phyloP scores from a whole-genome alignment of 2,797 vertebrate genomes.

The Simalia tracyae region DNA sequence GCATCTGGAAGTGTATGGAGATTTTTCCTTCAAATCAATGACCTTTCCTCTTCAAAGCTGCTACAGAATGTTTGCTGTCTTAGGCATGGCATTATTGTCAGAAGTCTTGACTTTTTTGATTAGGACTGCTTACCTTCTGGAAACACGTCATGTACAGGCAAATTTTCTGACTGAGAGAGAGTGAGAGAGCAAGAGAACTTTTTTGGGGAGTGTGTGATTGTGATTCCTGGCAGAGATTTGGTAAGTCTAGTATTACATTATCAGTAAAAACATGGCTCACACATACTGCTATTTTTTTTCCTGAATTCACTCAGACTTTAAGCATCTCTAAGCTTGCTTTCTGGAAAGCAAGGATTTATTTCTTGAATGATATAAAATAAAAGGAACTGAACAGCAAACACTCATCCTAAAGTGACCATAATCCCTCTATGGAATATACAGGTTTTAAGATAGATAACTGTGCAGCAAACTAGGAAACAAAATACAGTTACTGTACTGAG shows the following conservation, averaged over 20 bases:
- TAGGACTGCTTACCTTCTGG: slow-evolving; percentile 48
- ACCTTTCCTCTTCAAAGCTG: slow-evolving; percentile 28
- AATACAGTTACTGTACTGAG: not conserved
- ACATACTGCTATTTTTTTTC: slow-evolving; percentile 61
- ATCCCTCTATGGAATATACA: slow-evolving; percentile 15
- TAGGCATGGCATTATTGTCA: slow-evolving; percentile 19
- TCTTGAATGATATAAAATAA: slow-evolving; percentile 50
- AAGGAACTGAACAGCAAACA: slow-evolving; percentile 33
- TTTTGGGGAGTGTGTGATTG: not conserved
- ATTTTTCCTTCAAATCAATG: not conserved
- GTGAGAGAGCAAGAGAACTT: slow-evolving; percentile 1
- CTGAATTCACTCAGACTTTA: slow-evolving; percentile 30
- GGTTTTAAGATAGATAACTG: not conserved
- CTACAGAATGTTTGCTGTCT: slow-evolving; percentile 14
- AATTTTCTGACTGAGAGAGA: slow-evolving; percentile 48
- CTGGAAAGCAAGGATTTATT: slow-evolving; percentile 53
- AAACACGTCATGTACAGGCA: slow-evolving; percentile 52
- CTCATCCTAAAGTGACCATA: slow-evolving; percentile 6
- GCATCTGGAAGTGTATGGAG: not conserved
- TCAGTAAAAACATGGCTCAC: slow-evolving; percentile 34
- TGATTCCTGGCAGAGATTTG: slow-evolving; percentile 45
- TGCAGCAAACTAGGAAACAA: not conserved
- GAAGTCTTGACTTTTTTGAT: slow-evolving; percentile 37
- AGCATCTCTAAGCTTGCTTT: slow-evolving; percentile 40
- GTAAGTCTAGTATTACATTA: slow-evolving; percentile 36